Evolutionary conservation across 2,797 vertebrate genomes (phyloP).

Genomic region (Myotis vivesi): DNA sequence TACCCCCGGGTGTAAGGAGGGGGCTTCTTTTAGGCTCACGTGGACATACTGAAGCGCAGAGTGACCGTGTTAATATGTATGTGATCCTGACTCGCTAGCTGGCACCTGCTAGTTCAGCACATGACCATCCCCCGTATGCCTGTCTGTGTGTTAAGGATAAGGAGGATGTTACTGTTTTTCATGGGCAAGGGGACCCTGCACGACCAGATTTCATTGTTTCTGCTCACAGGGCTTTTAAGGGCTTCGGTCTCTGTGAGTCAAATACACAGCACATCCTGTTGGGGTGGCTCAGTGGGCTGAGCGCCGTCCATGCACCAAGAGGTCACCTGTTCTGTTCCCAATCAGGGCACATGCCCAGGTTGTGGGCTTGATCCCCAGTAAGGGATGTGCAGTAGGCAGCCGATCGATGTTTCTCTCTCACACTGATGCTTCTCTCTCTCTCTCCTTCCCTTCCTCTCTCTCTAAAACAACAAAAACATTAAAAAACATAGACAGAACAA

Average conservation of each 20-base stretch:
- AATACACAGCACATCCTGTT: background rate
- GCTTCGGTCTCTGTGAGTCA: background rate
- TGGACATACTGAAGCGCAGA: background rate
- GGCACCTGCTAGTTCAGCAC: background rate
- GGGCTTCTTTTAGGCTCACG: background rate
- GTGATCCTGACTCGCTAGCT: constrained; percentile 4
- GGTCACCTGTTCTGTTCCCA: too few relatives aligned
- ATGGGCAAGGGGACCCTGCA: background rate
- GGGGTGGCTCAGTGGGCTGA: too few relatives aligned
- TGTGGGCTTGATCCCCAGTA: too few relatives aligned
- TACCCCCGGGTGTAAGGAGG: background rate
- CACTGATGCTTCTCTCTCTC: too few relatives aligned
- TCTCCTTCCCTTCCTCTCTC: too few relatives aligned
- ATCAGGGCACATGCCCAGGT: too few relatives aligned
- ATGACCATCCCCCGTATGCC: constrained; percentile 43
- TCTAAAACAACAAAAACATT: too few relatives aligned
- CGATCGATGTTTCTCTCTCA: too few relatives aligned
- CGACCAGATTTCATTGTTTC: constrained; percentile 28
- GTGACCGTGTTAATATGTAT: constrained; percentile 11
- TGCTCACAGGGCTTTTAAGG: constrained; percentile 1
- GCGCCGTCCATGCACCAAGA: too few relatives aligned
- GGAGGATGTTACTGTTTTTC: background rate
- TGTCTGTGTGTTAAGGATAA: background rate
- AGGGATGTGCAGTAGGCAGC: too few relatives aligned
- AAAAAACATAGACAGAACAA: background rate